These are phyloP conservation scores for Coryphaenoides rupestris DNA, from an alignment of 2,113 vertebrate species.

Conservation along the genomic window DNA sequence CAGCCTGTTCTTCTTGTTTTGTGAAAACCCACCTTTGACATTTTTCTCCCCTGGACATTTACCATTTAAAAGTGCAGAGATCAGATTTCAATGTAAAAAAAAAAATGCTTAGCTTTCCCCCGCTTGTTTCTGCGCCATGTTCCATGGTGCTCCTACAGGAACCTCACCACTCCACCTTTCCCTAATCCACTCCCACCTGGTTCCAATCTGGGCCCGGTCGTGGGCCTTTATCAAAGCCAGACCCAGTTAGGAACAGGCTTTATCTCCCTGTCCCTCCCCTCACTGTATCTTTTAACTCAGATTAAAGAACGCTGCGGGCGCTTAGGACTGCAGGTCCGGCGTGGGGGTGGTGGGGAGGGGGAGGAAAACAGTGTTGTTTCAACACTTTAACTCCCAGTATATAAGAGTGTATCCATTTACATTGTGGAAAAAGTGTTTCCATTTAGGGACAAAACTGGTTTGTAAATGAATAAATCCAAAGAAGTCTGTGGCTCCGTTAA, in stretches of 20 bases:
- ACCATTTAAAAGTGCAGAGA: not conserved
- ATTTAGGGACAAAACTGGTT: not conserved
- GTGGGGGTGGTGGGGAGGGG: no score
- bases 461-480: slow-evolving; percentile 6
- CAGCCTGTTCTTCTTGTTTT: not conserved
- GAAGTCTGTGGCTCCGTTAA: not conserved
- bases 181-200: slow-evolving; percentile 51
- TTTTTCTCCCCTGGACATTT: not conserved
- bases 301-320: slow-evolving; percentile 37
- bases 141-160: slow-evolving; percentile 24
- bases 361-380: slow-evolving; percentile 21
- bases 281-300: slow-evolving; percentile 46
- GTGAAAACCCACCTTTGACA: slow-evolving; percentile 4
- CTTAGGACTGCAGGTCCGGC: slow-evolving; percentile 21
- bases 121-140: slow-evolving; percentile 8
- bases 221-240: slow-evolving; percentile 60
- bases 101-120: slow-evolving; percentile 15
- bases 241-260: slow-evolving; percentile 49
- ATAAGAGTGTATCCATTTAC: slow-evolving; percentile 13
- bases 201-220: slow-evolving; percentile 53
- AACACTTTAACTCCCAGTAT: slow-evolving; percentile 21
- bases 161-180: slow-evolving; percentile 4
- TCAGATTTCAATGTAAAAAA: slow-evolving; percentile 36
- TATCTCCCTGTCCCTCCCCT: slow-evolving; percentile 52
- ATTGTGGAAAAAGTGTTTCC: not conserved